A percentile compares a stretch with the other conserved stretches of the same genome.
These are phyloP conservation scores for Cyanoderma ruficeps DNA, from an alignment of 2,113 vertebrate species.

Conservation along the genomic window DNA sequence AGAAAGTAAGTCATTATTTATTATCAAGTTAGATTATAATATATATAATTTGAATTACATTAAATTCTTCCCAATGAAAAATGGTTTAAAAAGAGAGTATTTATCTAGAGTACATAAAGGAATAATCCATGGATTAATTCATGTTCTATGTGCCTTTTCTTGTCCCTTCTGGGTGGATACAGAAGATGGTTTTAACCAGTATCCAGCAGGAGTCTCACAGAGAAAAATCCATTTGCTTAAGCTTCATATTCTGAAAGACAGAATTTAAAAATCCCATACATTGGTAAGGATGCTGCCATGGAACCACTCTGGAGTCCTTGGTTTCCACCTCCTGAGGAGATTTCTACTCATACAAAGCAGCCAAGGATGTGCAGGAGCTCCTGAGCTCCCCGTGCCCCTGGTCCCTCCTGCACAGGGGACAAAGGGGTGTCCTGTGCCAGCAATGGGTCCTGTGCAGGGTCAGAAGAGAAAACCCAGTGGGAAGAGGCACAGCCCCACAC, in stretches of 20 bases:
- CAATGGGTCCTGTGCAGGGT: accelerated
- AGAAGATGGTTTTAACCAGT: background rate
- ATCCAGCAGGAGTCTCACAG: background rate
- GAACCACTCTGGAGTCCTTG: background rate
- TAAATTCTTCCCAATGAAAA: background rate
- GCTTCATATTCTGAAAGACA: background rate
- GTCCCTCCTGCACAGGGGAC: background rate
- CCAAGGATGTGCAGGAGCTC: background rate
- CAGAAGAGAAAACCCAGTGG: background rate
- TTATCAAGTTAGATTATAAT: background rate
- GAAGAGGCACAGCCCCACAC: background rate
- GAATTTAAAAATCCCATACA: background rate
- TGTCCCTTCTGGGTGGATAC: background rate
- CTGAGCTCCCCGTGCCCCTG: background rate
- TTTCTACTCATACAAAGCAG: background rate
- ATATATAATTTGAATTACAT: background rate
- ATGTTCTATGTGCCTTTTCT: background rate
- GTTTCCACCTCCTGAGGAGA: background rate
- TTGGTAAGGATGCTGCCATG: background rate
- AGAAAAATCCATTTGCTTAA: background rate
- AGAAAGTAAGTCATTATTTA: background rate
- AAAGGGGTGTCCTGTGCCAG: background rate
- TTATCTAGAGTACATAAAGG: background rate
- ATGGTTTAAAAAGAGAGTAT: background rate
- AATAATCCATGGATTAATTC: background rate